A percentile compares a stretch with the other conserved stretches of the same genome.
Conservation (phyloP, 2,797 vertebrate species). For the Leucoraja ocellata region DNA sequence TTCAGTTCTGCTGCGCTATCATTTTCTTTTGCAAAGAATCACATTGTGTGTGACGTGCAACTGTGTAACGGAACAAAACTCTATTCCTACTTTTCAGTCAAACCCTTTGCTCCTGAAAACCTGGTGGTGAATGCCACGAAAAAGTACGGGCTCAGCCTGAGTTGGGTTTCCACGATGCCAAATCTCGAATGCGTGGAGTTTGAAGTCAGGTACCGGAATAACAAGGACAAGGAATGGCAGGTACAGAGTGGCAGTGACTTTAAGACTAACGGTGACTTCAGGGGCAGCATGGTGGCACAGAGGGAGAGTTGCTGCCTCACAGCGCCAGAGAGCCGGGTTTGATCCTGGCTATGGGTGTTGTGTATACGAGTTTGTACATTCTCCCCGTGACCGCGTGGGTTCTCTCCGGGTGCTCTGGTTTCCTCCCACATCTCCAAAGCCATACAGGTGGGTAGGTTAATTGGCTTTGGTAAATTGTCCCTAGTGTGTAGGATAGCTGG, state of each 20-base stretch:
- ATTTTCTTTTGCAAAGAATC: background rate
- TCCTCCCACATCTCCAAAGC: too few species aligned
- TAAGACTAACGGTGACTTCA: too few species aligned
- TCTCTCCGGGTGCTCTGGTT: too few species aligned
- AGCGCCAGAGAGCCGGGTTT: too few species aligned
- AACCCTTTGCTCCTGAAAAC: constrained; percentile 56
- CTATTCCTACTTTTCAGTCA: constrained; percentile 49
- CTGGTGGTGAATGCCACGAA: constrained; percentile 53
- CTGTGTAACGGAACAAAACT: background rate
- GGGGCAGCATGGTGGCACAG: too few species aligned
- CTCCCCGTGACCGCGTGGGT: too few species aligned
- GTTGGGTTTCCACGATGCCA: constrained; percentile 56
- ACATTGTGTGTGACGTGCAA: background rate
- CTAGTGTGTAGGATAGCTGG: too few species aligned
- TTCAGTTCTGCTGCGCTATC: background rate
- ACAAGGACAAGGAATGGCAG: constrained; percentile 60
- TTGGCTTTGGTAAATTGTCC: too few species aligned
- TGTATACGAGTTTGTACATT: too few species aligned
- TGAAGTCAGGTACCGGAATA: constrained; percentile 61
- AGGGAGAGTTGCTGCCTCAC: too few species aligned
- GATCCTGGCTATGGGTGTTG: too few species aligned
- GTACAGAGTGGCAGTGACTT: constrained; percentile 48
- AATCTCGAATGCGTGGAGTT: constrained; percentile 50
- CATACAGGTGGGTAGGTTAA: too few species aligned
- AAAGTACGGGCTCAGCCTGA: constrained; percentile 64